Percentiles rank a stretch among this genome's conserved stretches.
phyloP scores from a whole-genome alignment of 2,113 vertebrate species.

The Podocnemis expansa region DNA sequence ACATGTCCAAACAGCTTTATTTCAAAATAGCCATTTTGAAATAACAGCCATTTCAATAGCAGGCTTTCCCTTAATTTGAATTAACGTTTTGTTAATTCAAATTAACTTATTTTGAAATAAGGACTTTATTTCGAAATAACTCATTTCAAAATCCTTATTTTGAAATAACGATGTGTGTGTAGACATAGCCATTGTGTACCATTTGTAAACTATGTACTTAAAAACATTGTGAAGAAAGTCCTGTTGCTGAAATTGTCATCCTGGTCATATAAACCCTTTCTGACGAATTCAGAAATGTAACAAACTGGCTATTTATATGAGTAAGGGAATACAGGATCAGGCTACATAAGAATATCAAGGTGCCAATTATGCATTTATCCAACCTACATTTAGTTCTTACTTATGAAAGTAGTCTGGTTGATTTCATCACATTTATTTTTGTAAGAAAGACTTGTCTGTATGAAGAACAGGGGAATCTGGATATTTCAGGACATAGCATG shows the following conservation, averaged over 20 bases:
- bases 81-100: too few species aligned
- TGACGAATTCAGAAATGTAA: not conserved
- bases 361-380: not conserved
- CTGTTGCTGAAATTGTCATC: not conserved
- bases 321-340: not conserved
- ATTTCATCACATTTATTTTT: not conserved
- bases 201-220: not conserved
- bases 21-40: too few species aligned
- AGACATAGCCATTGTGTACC: too few species aligned
- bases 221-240: not conserved
- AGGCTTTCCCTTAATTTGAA: too few species aligned
- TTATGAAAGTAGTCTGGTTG: not conserved
- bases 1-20: too few species aligned
- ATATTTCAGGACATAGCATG: not conserved
- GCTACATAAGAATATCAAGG: not conserved
- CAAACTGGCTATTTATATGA: not conserved
- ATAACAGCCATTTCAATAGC: too few species aligned
- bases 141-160: too few species aligned
- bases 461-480: not conserved
- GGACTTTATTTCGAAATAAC: too few species aligned
- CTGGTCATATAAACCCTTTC: not conserved
- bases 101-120: too few species aligned
- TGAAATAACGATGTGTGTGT: too few species aligned
- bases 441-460: not conserved
- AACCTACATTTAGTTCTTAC: rapidly evolving